Percentiles rank a stretch among this genome's conserved stretches.
Evolutionary conservation across 1,140 invertebrate species (phyloP).

Genomic region (Micrasema minimum): DNA sequence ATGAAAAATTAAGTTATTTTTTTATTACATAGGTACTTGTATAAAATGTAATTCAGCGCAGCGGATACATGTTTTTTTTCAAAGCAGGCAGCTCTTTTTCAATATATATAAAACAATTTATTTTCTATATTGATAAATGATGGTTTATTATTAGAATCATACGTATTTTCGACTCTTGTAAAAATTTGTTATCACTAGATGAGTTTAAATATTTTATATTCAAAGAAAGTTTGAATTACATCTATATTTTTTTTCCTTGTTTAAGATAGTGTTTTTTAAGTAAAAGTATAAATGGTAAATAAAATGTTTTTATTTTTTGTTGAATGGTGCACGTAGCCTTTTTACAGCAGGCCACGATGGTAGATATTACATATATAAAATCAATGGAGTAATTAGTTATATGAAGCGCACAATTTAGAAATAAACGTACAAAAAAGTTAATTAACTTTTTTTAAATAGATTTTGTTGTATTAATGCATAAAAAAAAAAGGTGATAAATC

Average conservation of each 20-base stretch:
- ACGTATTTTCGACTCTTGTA: slow-evolving; percentile 1
- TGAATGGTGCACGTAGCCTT: slow-evolving; percentile 21
- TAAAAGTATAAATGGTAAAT: slow-evolving; percentile 31
- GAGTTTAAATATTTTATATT: slow-evolving; percentile 21
- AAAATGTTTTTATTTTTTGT: slow-evolving; percentile 15
- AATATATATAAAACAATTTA: slow-evolving; percentile 21
- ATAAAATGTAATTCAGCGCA: slow-evolving; percentile 28
- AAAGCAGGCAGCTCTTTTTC: slow-evolving; percentile 29
- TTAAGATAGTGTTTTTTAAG: slow-evolving; percentile 28
- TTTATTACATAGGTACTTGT: slow-evolving; percentile 19
- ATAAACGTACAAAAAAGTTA: too few species aligned
- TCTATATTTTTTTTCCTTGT: slow-evolving; percentile 14
- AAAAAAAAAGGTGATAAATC: too few species aligned
- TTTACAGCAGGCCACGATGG: too few species aligned
- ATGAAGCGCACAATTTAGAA: too few species aligned
- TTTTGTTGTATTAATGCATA: too few species aligned
- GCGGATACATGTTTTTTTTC: slow-evolving; percentile 21
- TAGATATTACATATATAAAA: too few species aligned
- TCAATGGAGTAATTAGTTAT: too few species aligned
- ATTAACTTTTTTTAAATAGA: too few species aligned
- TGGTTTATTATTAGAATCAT: background rate
- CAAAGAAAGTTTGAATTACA: slow-evolving; percentile 2
- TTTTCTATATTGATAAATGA: slow-evolving; percentile 14
- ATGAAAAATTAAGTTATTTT: slow-evolving; percentile 6
- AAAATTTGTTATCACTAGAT: slow-evolving; percentile 25